Evolutionary conservation across 2,113 vertebrate species (phyloP).

Genomic region (Glaucidium brasilianum): DNA sequence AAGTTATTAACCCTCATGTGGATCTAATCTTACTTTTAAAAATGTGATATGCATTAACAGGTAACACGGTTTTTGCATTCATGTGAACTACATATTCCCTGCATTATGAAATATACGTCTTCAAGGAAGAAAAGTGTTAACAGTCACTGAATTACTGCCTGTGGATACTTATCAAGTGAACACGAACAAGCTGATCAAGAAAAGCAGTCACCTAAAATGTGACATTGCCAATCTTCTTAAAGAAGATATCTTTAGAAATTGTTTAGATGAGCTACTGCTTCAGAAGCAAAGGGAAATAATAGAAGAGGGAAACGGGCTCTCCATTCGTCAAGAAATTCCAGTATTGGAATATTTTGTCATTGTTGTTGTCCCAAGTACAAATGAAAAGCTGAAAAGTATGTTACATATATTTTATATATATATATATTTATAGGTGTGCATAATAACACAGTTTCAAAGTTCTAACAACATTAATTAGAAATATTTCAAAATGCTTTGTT

Average conservation of each 20-base stretch:
- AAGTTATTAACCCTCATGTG: neutral
- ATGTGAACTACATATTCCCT: neutral
- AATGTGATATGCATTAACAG: neutral
- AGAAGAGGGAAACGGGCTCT: neutral
- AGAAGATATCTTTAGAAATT: neutral
- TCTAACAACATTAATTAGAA: neutral
- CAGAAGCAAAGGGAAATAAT: neutral
- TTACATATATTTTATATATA: neutral
- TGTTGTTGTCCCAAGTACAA: neutral
- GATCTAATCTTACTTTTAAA: neutral
- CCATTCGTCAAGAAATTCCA: neutral
- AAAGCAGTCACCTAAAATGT: neutral
- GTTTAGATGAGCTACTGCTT: neutral
- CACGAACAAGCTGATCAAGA: neutral
- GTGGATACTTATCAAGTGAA: neutral
- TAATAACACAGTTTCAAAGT: neutral
- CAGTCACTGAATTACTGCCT: neutral
- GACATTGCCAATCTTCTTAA: neutral
- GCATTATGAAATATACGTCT: neutral
- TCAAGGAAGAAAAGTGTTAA: neutral
- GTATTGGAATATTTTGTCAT: neutral
- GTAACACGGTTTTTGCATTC: neutral
- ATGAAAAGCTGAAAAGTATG: neutral
- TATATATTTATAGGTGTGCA: fast-evolving
- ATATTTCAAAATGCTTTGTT: neutral